Base-by-base conservation (phyloP, 2,113 vertebrate genomes). In the Phaetusa simplex region DNA sequence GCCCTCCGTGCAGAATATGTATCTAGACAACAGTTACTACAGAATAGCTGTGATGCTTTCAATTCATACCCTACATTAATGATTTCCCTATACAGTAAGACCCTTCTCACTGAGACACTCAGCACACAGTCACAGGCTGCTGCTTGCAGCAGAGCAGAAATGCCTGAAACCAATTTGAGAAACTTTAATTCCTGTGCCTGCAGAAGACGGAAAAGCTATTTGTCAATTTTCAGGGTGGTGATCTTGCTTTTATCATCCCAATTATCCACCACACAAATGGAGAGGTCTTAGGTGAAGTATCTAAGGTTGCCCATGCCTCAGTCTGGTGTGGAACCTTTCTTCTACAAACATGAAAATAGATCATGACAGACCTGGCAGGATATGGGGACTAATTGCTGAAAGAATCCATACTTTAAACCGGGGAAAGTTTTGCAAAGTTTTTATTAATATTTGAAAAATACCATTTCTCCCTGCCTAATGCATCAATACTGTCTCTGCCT, bases 1-100 rank as follows among this genome's bases (percentile, higher is more conserved):
- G 3, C 1, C 2, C 21, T 4, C 5, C 11, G 17, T 9, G 27
- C 50, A 69, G 32, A 15, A 62, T 24, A 53, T 0, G 0, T 11
- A 32, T 24, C 32, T 45, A 50, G 65, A 88, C 70, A 66, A 22
- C 8, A 70, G 45, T 23, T 79, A 26, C 52, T 23, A 18, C 3
- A 73, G 59, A 47, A 53, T 2, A 82, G 11, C n/a, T 64, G 30
- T 34, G 42, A 19, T 0, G 0, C 47, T 78, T 88, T 20, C 34
- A 36, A 77, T 55, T 66, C 52, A 6, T 45, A 38, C 17, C 29
- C 45, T 64, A 12, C 9, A 59, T 67, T 66, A 86, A 83, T 2
- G 24, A 86, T 81, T 81, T 71, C 26, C 67, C 14, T 14, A 0
- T 62, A 29, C 67, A 81, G 45, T 38, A 34, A 70, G 36, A 34